Percentiles rank a stretch among this genome's conserved stretches.
These are phyloP conservation scores for Mylabris sibirica DNA, from an alignment of 2,888 invertebrate species.

Conservation along the genomic window DNA sequence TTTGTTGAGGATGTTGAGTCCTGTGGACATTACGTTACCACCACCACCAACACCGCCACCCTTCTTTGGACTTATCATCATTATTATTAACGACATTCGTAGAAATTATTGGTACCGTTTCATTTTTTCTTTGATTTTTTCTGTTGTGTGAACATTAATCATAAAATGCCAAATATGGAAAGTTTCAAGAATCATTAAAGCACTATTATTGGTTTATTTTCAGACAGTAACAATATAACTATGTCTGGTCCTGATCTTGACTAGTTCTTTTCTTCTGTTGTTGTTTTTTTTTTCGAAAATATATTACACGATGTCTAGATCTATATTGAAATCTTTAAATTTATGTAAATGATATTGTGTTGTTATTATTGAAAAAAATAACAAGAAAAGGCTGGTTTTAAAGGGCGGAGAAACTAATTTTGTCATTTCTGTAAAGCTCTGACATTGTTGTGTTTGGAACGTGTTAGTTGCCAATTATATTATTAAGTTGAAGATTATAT, in stretches of 20 bases:
- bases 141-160: constrained; percentile 9
- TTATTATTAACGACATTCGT: neutral
- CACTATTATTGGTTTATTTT: neutral
- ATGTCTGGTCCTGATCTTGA: neutral
- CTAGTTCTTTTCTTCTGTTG: neutral
- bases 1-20: neutral
- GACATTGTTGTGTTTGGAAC: constrained; percentile 9
- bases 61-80: constrained; percentile 15
- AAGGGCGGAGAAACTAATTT: constrained; percentile 10
- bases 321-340: constrained; percentile 7
- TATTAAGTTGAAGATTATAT: constrained; percentile 7
- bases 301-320: constrained; percentile 1
- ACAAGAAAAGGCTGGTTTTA: constrained; percentile 1
- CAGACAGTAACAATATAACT: neutral
- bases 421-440: neutral
- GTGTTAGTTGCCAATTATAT: constrained; percentile 8
- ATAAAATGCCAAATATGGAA: neutral
- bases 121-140: neutral
- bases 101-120: constrained; percentile 4
- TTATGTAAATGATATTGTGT: neutral
- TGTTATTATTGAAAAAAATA: neutral
- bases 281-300: neutral
- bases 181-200: neutral
- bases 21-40: neutral
- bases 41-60: constrained; percentile 25